Evolutionary conservation across 64 coral and sea anemone species (phyloP), one percentile per base, ranked within the genome.

Genomic region (Hydrozoanthus tunicans): DNA sequence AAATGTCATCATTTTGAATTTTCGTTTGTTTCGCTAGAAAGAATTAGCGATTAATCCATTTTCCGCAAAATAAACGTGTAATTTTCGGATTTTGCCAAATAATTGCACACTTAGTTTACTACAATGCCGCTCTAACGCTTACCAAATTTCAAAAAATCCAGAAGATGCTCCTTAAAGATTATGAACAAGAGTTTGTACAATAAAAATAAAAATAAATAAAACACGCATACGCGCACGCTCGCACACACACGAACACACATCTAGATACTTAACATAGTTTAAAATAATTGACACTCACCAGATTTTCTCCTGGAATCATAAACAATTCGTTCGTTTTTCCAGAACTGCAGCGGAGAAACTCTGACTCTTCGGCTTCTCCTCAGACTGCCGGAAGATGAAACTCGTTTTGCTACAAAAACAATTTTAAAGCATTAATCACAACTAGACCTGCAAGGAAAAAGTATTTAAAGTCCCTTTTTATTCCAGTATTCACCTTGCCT

Each of bases 311-410:
- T 93, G 53, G 65, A 56, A 13, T 94, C 95, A 73, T 96, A 96
- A 24, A 90, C 81, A 56, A 96, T 96, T 20, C 92, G 90, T 66
- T 96, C 95, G n/a, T 96, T 96, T 78, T 94, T 96, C 95, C 95
- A 96, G 90, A 78, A 96, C 26, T 96, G 66, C 63, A 96, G 76
- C 4, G 95, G 89, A 14, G 89, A 80, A 10, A 96, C 92, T 27
- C 91, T 91, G 9, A 84, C 82, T 73, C 95, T 77, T 6, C 93
- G 91, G 9, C 95, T 96, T 32, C 92, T 90, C 54, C 95, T 89
- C 0, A 89, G 32, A 5, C 61, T 12, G 17, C 79, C 81, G 8
- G 79, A 24, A 58, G 79, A 9, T 70, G 80, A 52, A 69, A 32
- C 56, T 90, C 25, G 11, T 25, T 55, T 57, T 84, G 54, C 71